Evolutionary conservation across 2,888 invertebrate genomes (phyloP), one percentile per base, ranked within the genome.

Genomic region (Stenodema calcarata): DNA sequence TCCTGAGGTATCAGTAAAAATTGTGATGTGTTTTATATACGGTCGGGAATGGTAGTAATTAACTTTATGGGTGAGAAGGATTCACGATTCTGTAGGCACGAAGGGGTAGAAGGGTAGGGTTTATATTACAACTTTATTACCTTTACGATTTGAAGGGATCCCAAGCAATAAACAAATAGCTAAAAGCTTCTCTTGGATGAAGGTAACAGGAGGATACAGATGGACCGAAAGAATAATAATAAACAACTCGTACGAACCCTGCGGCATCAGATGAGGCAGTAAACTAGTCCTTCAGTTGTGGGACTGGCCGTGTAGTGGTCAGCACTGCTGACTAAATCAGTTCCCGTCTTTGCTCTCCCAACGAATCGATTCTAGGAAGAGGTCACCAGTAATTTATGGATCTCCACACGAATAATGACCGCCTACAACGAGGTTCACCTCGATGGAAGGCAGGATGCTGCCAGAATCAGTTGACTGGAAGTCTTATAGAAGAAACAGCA

Each of bases 91-190:
- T 30, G 14, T 73, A 16, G 35, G n/a, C 73, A 30, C 28, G 73
- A 35, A 1, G 11, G 73, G 23, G 28, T 12, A n/a, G 30, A 41
- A 16, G 16, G 35, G 41, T 27, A 16, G 42, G 80, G 50, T 80
- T 80, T 80, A 80, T 54, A 80, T 80, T 80, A 80, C 80, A 80
- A 47, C 50, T 80, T 80, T 80, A 80, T 80, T 14, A 80, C 80
- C 54, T 80, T 80, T 47, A 30, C 50, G 80, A 18, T n/a, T 18
- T 80, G 42, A 44, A 78, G 12, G 80, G 80, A 50, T 12, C 14
- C 80, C 30, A 23, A 54, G 80, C 80, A 80, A 80, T 80, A 80
- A 80, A 80, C 80, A 80, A 50, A 80, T 50, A 50, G 80, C 80
- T 80, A 80, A 80, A 80, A 80, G 80, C 47, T 80, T 80, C 50